Base-by-base conservation (phyloP, 2,797 vertebrate species). In the Myotis myotis region DNA sequence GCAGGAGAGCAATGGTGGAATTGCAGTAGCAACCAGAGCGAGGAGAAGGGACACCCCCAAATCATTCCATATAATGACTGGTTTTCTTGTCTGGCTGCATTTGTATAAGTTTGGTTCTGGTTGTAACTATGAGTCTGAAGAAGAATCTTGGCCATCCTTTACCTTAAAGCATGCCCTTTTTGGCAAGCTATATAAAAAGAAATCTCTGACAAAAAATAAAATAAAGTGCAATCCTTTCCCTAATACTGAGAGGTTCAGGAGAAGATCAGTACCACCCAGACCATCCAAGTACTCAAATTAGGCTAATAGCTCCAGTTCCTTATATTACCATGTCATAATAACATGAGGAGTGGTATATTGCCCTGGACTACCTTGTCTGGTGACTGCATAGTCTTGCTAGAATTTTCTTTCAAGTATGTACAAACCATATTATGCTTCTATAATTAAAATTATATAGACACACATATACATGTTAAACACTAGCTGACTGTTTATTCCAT, bases 391-490 rank as follows among this genome's bases (percentile, higher is more conserved):
- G n/a, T 85, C 76, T 87, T 84, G 55, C 64, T 68, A 47, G 25
- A 71, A 19, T 85, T 87, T 87, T 92, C 64, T 92, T 81, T 85
- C 44, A 93, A 93, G 85, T 70, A 60, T 28, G 19, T 33, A 25
- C 62, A 68, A 83, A 47, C 25, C 49, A 83, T 33, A 84, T 75
- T 66, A 91, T 53, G 33, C 44, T 84, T 66, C 57, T 41, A 75
- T 72, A 70, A 85, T 66, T 51, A 70, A 68, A 92, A 36, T 28
- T 41, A 85, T 33, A 49, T 44, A 83, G 11, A 83, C 10, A 82
- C 2, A 79, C 19, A 44, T 44, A 44, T 44, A 44, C 44, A 44
- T 44, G 84, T 75, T 78, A 92, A 66, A 79, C 5, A 90, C 44
- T 49, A 87, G 7, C 36, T 90, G 2, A 57, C 10, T n/a, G 70